Conservation (phyloP, 2,113 vertebrate species). For the Eubucco bourcierii region DNA sequence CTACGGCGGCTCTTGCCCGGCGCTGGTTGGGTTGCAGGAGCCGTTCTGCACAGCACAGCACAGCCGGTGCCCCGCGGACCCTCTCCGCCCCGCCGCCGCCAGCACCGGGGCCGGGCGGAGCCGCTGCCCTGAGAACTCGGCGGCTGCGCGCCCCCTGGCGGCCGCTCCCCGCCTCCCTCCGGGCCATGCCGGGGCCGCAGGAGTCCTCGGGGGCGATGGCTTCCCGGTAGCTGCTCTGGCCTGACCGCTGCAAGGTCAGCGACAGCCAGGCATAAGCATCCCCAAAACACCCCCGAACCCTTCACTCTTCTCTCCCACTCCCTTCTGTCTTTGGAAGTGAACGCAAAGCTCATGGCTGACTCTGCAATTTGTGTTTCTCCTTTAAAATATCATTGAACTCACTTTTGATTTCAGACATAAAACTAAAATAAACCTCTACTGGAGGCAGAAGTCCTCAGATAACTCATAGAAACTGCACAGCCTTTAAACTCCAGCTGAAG, state of each 20-base stretch:
- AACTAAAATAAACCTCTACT: not conserved
- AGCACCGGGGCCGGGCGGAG: not conserved
- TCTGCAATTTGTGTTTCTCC: not conserved
- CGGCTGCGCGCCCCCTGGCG: not conserved
- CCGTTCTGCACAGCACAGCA: not conserved
- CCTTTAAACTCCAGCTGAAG: not conserved
- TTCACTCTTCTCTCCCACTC: not conserved
- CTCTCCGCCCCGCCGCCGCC: too few relatives aligned
- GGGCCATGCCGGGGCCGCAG: rapidly evolving
- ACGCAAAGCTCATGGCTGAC: not conserved
- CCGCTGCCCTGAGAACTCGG: not conserved
- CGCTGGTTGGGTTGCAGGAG: not conserved
- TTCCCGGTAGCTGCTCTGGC: rapidly evolving
- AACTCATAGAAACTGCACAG: not conserved
- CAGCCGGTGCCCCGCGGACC: not conserved
- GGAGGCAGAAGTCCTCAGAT: not conserved
- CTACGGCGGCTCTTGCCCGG: not conserved
- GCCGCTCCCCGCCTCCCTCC: not conserved
- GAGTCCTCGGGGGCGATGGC: rapidly evolving
- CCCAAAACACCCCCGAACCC: not conserved
- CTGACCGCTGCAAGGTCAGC: not conserved
- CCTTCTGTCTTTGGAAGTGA: not conserved
- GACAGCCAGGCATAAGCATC: too few relatives aligned
- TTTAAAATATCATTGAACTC: not conserved
- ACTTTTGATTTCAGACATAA: not conserved